Base-by-base conservation (phyloP, 1,140 invertebrate genomes). In the Lordiphosa mommai region DNA sequence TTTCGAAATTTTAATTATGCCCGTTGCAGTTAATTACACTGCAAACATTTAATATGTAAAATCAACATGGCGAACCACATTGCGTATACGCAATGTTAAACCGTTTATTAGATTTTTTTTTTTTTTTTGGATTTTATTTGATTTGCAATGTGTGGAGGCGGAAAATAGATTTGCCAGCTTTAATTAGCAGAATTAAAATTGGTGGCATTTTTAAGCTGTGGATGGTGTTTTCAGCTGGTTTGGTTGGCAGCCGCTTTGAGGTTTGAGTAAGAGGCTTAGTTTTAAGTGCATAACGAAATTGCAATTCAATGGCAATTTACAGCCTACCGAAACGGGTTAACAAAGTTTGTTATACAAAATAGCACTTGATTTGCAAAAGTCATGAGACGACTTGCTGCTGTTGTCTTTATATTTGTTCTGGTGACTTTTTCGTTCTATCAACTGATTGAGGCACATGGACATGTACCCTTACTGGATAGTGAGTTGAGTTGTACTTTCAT, bases 1-100 rank as follows among this genome's bases (percentile, higher is more conserved):
- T 20, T 52, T 59, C 47, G 49, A 67, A 68, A 60, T 68, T 68
- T 63, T 68, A 68, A 68, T 68, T 68, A 68, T 68, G 44, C 64
- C 38, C 47, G 13, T 48, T 56, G 17, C 55, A 52, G 65, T 68
- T 68, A 68, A 68, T 68, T 68, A 68, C 64, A 68, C 61, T 67
- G 47, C 6, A 30, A 38, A 23, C 16, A 14, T 51, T 27, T 30
- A 46, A 46, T 67, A 46, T 36, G 41, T 14, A 16, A 58, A 60
- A 68, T 67, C 64, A 67, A 68, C 44, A 48, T 43, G 52, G 44
- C 36, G 30, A 32, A 63, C 60, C 46, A 61, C 36, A 51, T 36
- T 41, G 33, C 63, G 63, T 12, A 68, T 68, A 58, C 64, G 65
- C 63, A 34, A 38, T 30, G 64, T 68, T 68, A 60, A 68, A 58